Evolutionary conservation across 2,888 invertebrate species (phyloP).

Genomic region (Cetonia aurata): DNA sequence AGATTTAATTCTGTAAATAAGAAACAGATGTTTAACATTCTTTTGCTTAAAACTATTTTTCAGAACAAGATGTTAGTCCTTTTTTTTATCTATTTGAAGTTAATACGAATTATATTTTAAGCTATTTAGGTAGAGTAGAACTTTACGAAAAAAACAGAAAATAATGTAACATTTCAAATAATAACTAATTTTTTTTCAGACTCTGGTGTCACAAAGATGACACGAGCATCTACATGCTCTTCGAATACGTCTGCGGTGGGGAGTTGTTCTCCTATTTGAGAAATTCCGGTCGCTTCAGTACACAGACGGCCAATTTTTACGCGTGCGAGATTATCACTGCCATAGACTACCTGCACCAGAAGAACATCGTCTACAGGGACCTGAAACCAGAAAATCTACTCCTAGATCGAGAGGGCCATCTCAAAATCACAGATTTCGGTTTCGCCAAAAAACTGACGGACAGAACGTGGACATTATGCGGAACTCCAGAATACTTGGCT

Average conservation of each 20-base stretch:
- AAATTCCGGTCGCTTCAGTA: slow-evolving; percentile 90
- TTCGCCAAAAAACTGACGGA: slow-evolving; percentile 96
- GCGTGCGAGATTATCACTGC: slow-evolving; percentile 95
- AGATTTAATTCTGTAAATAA: too few relatives aligned
- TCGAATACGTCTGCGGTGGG: slow-evolving; percentile 97
- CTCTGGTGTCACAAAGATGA: slow-evolving; percentile 93
- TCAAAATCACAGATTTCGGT: slow-evolving; percentile 98
- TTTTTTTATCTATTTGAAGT: too few relatives aligned
- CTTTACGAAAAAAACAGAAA: too few relatives aligned
- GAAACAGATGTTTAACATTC: too few relatives aligned
- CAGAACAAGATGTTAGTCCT: too few relatives aligned
- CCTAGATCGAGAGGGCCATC: slow-evolving; percentile 91
- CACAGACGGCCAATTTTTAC: slow-evolving; percentile 91
- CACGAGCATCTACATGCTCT: slow-evolving; percentile 94
- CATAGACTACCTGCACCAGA: slow-evolving; percentile 92
- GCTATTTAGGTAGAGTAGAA: too few relatives aligned
- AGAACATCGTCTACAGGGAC: slow-evolving; percentile 89
- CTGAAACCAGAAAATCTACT: slow-evolving; percentile 95
- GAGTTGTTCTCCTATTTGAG: slow-evolving; percentile 96
- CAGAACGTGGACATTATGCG: slow-evolving; percentile 96
- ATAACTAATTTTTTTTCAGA: slow-evolving; percentile 69
- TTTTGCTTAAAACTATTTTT: too few relatives aligned
- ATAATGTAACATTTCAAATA: too few relatives aligned
- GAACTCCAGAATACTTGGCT: slow-evolving; percentile 97
- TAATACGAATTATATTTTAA: too few relatives aligned